Base-by-base conservation (phyloP, 2,797 vertebrate genomes). In the Epinephelus coioides region DNA sequence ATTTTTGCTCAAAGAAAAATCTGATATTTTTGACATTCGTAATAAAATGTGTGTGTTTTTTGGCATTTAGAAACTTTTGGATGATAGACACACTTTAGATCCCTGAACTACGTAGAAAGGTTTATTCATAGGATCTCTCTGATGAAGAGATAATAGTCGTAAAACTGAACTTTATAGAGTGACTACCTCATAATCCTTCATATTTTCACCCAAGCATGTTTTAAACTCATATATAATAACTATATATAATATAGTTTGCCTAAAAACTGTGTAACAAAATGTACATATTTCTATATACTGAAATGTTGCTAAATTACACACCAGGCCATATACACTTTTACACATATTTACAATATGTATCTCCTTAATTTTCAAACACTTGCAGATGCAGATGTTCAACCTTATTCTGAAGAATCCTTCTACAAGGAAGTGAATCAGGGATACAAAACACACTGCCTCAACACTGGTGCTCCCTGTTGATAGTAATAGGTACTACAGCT, bases 401-500 rank as follows among this genome's bases (percentile, higher is more conserved):
- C 0, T 34, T 1, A 34, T 38, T 69, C 8, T 38, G n/a, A 40
- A 23, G 30, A 60, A 40, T 34, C 38, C 69, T 30, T 30, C 27
- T 5, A 30, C 27, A 11, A 55, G 27, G 17, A 68, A 65, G 59
- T 46, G 27, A 55, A 54, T 8, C 25, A 4, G 46, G 13, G 19
- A 21, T n/a, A 5, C 19, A 46, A 6, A 30, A 55, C 18, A 43
- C 4, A 18, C n/a, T 12, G 3, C 40, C 23, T 19, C 0, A 43
- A 34, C 74, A 15, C 10, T 38, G 21, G 56, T 19, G 5, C 74
- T 2, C 23, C 56, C 78, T 68, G 61, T 13, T 70, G 78, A 64
- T 44, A 6, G 14, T 3, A 21, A 11, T 1, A 0, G 14, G 50
- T 14, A 62, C 14, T 50, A 12, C 9, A 9, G 34, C 34, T 34